Conservation (phyloP, 2,113 vertebrate species). For the Platysternon megacephalum region DNA sequence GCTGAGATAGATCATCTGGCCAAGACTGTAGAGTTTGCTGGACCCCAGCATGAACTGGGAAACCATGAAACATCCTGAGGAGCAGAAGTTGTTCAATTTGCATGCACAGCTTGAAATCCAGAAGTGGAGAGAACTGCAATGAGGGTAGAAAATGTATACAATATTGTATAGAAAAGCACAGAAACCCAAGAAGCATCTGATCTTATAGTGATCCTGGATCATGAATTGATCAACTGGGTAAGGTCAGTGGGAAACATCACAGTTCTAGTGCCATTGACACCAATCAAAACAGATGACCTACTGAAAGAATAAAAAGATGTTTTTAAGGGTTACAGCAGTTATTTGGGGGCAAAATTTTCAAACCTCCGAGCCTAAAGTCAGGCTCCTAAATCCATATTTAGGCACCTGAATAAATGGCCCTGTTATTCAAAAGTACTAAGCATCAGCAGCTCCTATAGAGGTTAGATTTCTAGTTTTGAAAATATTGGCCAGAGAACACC, state of each 20-base stretch:
- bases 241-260: not conserved
- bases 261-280: not conserved
- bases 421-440: not conserved
- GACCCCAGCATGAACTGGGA: not conserved
- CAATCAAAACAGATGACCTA: not conserved
- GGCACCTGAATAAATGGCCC: not conserved
- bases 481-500: not conserved
- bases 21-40: not conserved
- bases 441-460: not conserved
- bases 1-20: not conserved
- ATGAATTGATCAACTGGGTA: not conserved
- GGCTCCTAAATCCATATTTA: not conserved
- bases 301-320: not conserved
- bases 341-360: not conserved
- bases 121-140: not conserved
- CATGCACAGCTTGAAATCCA: not conserved
- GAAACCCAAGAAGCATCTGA: not conserved
- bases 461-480: not conserved
- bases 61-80: not conserved
- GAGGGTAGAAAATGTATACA: not conserved
- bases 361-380: not conserved
- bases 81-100: not conserved
- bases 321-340: not conserved
- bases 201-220: not conserved
- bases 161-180: not conserved